Evolutionary conservation across 1,140 invertebrate genomes (phyloP).

Genomic region (Formica exsecta): DNA sequence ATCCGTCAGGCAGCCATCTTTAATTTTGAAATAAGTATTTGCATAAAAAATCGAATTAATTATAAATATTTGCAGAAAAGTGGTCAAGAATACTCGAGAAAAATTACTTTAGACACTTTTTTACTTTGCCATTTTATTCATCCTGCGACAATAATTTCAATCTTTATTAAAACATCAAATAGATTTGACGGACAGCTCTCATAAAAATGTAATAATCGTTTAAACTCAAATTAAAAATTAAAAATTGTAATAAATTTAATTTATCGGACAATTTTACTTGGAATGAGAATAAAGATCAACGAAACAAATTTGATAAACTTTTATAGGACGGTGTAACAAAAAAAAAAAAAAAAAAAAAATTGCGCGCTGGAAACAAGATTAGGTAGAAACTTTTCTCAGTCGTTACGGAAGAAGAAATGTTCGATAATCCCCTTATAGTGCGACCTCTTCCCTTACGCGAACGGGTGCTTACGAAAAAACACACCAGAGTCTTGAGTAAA

Average conservation of each 20-base stretch:
- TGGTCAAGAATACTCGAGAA: background rate
- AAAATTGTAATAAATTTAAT: background rate
- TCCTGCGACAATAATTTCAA: background rate
- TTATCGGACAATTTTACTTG: background rate
- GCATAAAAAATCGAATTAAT: slow-evolving; percentile 4
- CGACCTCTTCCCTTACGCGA: background rate
- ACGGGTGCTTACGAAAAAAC: background rate
- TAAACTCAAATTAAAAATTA: background rate
- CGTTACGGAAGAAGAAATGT: background rate
- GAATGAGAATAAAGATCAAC: background rate
- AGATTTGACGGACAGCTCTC: background rate
- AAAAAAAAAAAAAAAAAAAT: background rate
- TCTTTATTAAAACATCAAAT: background rate
- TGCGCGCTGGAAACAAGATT: background rate
- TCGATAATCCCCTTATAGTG: background rate
- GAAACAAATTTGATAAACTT: background rate
- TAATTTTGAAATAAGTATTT: slow-evolving; percentile 52
- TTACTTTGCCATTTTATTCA: background rate
- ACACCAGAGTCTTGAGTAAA: background rate
- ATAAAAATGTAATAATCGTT: slow-evolving; percentile 5
- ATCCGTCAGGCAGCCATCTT: slow-evolving; percentile 14
- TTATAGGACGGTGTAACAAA: background rate
- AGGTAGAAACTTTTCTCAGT: background rate
- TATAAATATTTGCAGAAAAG: background rate
- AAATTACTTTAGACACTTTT: background rate